phyloP scores from a whole-genome alignment of 2,888 invertebrate genomes.

The Villa cingulata region DNA sequence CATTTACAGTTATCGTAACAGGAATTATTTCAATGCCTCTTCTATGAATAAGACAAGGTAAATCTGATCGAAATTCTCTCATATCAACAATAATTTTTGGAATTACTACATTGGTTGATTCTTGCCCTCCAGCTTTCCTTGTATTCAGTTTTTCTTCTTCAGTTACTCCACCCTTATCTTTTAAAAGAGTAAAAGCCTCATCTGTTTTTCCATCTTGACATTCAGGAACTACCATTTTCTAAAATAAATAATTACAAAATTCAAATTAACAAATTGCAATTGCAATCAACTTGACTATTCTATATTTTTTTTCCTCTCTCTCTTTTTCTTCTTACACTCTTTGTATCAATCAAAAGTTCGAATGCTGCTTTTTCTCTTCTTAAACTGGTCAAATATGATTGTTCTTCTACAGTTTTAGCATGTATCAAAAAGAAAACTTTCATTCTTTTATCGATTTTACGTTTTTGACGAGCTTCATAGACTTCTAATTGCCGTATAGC shows the following conservation, averaged over 20 bases:
- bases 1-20: slow-evolving; percentile 56
- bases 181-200: slow-evolving; percentile 38
- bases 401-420: slow-evolving; percentile 90
- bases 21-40: slow-evolving; percentile 87
- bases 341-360: slow-evolving; percentile 80
- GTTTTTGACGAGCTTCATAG: slow-evolving; percentile 49
- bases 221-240: slow-evolving; percentile 76
- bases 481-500: slow-evolving; percentile 85
- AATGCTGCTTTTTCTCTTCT: slow-evolving; percentile 90
- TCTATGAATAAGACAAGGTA: slow-evolving; percentile 86
- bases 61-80: slow-evolving; percentile 93
- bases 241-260: no score
- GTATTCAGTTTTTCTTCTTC: slow-evolving; percentile 38
- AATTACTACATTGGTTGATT: slow-evolving; percentile 10
- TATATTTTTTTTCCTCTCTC: background rate
- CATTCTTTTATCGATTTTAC: slow-evolving; percentile 38
- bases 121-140: slow-evolving; percentile 48
- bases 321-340: slow-evolving; percentile 53
- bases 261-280: no score
- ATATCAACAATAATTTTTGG: slow-evolving; percentile 79
- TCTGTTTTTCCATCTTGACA: slow-evolving; percentile 79
- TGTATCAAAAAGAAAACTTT: slow-evolving; percentile 85
- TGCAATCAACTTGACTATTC: slow-evolving; percentile 12
- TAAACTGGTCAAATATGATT: slow-evolving; percentile 81
- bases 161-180: slow-evolving; percentile 22